Evolutionary conservation across 2,113 vertebrate species (phyloP).

Genomic region (Tachysurus vachellii): DNA sequence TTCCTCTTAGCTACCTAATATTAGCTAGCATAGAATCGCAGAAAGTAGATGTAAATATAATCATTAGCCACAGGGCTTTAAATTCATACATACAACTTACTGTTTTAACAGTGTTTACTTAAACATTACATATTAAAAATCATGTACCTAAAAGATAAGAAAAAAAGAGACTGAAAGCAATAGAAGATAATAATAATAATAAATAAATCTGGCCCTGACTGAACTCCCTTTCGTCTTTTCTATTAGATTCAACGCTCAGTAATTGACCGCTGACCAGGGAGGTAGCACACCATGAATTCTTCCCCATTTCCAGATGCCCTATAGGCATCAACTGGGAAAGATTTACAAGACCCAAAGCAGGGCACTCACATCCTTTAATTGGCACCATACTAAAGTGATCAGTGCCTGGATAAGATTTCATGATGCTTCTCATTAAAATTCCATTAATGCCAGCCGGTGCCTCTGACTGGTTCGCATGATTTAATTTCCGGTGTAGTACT

Average conservation of each 20-base stretch:
- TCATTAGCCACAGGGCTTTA: neutral
- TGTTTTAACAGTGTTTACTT: neutral
- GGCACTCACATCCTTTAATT: slow-evolving; percentile 60
- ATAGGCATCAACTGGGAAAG: slow-evolving; percentile 46
- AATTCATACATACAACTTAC: neutral
- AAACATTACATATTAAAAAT: neutral
- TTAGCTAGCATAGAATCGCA: neutral
- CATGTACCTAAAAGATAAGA: neutral
- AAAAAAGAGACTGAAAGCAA: neutral
- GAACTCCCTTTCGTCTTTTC: slow-evolving; percentile 15
- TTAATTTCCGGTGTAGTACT: slow-evolving; percentile 64
- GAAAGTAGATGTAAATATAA: neutral
- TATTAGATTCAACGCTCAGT: slow-evolving; percentile 48
- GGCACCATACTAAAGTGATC: slow-evolving; percentile 52
- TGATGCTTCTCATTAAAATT: slow-evolving; percentile 62
- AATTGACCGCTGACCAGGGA: slow-evolving; percentile 49
- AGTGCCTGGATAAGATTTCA: slow-evolving; percentile 59
- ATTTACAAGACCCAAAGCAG: slow-evolving; percentile 60
- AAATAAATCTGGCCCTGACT: neutral
- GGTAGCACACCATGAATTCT: neutral
- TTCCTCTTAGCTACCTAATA: neutral
- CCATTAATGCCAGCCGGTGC: slow-evolving; percentile 62
- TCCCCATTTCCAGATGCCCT: slow-evolving; percentile 26
- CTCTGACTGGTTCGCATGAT: slow-evolving; percentile 60
- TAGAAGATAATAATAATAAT: neutral